Evolutionary conservation across 92 coral and sea anemone genomes (phyloP), one percentile per base, ranked within the genome.

Genomic region (Metridium senile): DNA sequence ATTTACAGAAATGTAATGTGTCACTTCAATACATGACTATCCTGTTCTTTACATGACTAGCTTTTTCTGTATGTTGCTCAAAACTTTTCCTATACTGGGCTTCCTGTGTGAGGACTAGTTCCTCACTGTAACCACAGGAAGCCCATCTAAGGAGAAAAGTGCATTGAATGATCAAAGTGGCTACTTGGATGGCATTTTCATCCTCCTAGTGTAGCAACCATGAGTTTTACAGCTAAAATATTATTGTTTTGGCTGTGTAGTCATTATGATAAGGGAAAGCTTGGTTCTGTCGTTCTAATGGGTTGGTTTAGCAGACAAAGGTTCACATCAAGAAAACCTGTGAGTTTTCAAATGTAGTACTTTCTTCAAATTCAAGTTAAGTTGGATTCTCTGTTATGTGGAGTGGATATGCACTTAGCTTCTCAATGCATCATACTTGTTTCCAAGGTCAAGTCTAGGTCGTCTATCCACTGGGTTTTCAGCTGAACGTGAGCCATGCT

Each of bases 361-460:
- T 52, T 33, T 22, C 10, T 72, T 72, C 66, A 72, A 72, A 54
- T 72, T 72, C 76, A 58, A 26, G 76, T 13, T 26, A 21, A 23
- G 33, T 43, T 20, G 58, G 19, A 18, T 61, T 9, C 3, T 61
- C 31, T 27, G 46, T 33, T 1, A 26, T 23, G 11, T 73, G 16
- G 51, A 45, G 51, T 45, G 51, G 10, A n/a, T n/a, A n/a, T n/a
- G n/a, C 58, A 22, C 43, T 78, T 81, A 91, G 66, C 90, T 88
- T 73, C 91, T 82, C 56, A 95, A 84, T 35, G 97, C 99, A 54
- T 93, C 97, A 71, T 79, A 95, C 76, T 95, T 95, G 85, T 95
- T 95, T 70, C 83, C 99, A 75, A 95, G 81, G 75, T 93, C 96
- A 39, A 95, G 81, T 33, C 71, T 87, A 66, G 93, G 94, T 33